Conservation (phyloP, 2,888 invertebrate genomes). For the Tuta absoluta region DNA sequence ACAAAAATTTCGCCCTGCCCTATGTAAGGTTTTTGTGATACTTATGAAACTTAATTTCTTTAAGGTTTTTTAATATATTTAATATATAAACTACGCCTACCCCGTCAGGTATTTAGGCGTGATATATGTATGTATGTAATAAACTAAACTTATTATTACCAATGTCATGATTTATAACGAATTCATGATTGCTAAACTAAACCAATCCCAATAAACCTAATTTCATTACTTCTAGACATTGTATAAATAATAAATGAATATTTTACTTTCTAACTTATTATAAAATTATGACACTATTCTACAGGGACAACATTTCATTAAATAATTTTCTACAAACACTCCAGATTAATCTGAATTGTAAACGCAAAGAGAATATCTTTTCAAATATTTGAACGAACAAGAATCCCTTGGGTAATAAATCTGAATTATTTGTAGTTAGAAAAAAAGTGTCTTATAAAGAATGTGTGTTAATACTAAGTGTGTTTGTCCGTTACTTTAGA, state of each 20-base stretch:
- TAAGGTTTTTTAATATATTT: too few relatives aligned
- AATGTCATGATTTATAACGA: too few relatives aligned
- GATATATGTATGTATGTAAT: too few relatives aligned
- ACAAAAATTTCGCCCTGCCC: too few relatives aligned
- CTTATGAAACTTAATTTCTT: too few relatives aligned
- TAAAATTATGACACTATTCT: not conserved
- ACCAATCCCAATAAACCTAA: not conserved
- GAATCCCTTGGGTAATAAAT: constrained; percentile 18
- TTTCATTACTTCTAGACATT: not conserved
- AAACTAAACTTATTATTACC: too few relatives aligned
- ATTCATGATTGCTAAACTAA: too few relatives aligned
- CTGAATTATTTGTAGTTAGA: constrained; percentile 16
- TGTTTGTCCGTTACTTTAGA: not conserved
- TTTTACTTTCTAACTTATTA: constrained; percentile 3
- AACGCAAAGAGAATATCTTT: not conserved
- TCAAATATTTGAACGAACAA: constrained; percentile 14
- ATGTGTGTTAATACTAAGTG: not conserved
- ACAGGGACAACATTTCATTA: not conserved
- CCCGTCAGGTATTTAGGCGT: too few relatives aligned
- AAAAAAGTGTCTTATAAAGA: not conserved
- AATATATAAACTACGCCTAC: too few relatives aligned
- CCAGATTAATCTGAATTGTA: constrained; percentile 7
- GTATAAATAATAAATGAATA: too few relatives aligned
- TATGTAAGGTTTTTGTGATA: too few relatives aligned
- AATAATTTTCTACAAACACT: constrained; percentile 14